Evolutionary conservation across 2,797 vertebrate genomes (phyloP), one percentile per base, ranked within the genome.

Genomic region (Sylvia borin): DNA sequence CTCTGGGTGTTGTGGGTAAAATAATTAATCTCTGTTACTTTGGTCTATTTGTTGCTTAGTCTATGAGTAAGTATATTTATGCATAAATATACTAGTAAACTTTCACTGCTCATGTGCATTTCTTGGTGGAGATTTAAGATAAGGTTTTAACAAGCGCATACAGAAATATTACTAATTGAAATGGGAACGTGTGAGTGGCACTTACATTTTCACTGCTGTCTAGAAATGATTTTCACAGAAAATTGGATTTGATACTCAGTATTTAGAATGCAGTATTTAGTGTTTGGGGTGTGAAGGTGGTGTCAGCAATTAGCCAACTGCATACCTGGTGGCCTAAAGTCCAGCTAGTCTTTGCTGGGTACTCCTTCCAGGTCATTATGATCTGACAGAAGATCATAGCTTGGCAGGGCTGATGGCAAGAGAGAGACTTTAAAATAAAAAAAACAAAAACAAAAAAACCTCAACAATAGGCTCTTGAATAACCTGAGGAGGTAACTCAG

Each of bases 121-220:
- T 65, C 18, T 76, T 21, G 42, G 16, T 38, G 18, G 27, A 58
- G 43, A 16, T 36, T 51, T 48, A 58, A 62, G 42, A 16, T 29
- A n/a, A 0, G 0, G 5, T 27, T 91, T 64, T 73, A 79, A 19
- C 14, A 42, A 58, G 7, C 26, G 15, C 2, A 0, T 27, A 16
- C 2, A 16, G 47, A 8, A 9, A 20, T 32, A 5, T 26, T 34
- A 3, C 11, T 60, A 1, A 5, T 54, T 9, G 13, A 29, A 65
- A 18, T 5, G 17, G 4, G 11, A 48, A 3, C 1, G 0, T 19
- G 5, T 3, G 12, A 11, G 18, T 15, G 11, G 8, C 27, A 19
- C 16, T 74, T 48, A 7, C 0, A 1, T 60, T 47, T 38, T 51
- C 15, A 3, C n/a, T 43, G 16, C 27, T 74, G 0, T 24, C 16